phyloP scores from a whole-genome alignment of 1,140 invertebrate species.

The Hylaeus anthracinus region DNA sequence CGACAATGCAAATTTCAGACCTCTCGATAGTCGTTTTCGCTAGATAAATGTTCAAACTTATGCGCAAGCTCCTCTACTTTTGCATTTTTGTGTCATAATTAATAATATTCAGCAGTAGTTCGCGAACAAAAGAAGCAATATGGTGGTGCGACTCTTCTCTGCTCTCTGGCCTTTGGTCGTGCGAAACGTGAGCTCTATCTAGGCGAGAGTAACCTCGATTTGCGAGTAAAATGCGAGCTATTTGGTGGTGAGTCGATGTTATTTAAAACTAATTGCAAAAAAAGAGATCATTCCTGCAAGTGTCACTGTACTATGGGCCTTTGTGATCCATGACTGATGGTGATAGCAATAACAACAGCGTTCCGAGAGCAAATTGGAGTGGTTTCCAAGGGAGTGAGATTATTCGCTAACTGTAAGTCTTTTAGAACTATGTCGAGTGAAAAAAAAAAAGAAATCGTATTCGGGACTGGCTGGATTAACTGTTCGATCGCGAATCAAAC shows the following conservation, averaged over 20 bases:
- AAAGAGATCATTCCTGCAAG: conserved; percentile 47
- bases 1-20: too few relatives aligned
- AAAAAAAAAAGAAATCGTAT: not conserved
- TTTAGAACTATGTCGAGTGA: not conserved
- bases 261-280: conserved; percentile 43
- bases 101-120: too few relatives aligned
- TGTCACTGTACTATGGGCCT: conserved; percentile 58
- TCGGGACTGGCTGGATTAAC: not conserved
- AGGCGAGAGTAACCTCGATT: not conserved
- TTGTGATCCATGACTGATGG: conserved; percentile 59
- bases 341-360: conserved; percentile 40
- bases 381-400: not conserved
- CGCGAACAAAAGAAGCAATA: too few relatives aligned
- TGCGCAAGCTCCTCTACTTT: too few relatives aligned
- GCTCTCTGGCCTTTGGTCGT: not conserved
- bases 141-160: not conserved
- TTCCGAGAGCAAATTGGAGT: conserved; percentile 16
- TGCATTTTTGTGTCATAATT: too few relatives aligned
- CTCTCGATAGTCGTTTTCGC: too few relatives aligned
- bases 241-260: conserved; percentile 8
- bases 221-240: conserved; percentile 14
- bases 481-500: conserved; percentile 25
- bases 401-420: not conserved
- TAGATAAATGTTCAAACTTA: too few relatives aligned
- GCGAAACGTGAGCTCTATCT: too few relatives aligned